These are phyloP conservation scores for Philereme vetulata DNA, from an alignment of 2,888 invertebrate species.

Conservation along the genomic window DNA sequence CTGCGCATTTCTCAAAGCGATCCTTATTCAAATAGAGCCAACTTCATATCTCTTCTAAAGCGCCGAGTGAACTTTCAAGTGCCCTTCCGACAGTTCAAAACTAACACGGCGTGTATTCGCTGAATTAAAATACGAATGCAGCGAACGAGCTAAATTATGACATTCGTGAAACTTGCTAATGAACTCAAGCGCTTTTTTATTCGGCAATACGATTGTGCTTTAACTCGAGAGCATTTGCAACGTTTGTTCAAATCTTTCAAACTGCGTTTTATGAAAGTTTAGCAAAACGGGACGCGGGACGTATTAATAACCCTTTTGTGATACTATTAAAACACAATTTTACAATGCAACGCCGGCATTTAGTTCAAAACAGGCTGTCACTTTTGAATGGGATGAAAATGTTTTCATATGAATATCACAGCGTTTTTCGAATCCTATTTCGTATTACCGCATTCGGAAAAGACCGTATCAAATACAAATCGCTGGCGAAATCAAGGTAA, in stretches of 20 bases:
- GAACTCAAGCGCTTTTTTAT: constrained; percentile 16
- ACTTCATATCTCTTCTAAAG: constrained; percentile 34
- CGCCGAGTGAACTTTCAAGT: constrained; percentile 27
- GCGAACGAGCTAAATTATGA: constrained; percentile 23
- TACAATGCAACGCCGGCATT: background rate
- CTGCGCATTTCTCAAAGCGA: constrained; percentile 33
- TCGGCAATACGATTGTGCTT: constrained; percentile 4
- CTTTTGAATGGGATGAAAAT: too few species aligned
- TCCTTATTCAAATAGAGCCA: constrained; percentile 38
- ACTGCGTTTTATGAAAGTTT: too few species aligned
- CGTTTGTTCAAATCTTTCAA: background rate
- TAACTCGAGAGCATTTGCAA: constrained; percentile 17
- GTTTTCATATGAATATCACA: background rate
- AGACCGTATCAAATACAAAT: constrained; percentile 9
- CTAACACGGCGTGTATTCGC: constrained; percentile 20
- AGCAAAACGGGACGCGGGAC: too few species aligned
- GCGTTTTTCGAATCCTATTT: constrained; percentile 1
- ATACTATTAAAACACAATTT: too few species aligned
- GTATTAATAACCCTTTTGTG: too few species aligned
- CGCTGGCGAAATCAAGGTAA: constrained; percentile 19
- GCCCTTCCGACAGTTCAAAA: constrained; percentile 24
- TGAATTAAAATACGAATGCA: constrained; percentile 22
- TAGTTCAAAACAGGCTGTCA: background rate
- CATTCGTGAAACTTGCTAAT: constrained; percentile 25
- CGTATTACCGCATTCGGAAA: constrained; percentile 21